phyloP scores from a whole-genome alignment of 2,888 invertebrate species.

The Eupithecia vulgata region DNA sequence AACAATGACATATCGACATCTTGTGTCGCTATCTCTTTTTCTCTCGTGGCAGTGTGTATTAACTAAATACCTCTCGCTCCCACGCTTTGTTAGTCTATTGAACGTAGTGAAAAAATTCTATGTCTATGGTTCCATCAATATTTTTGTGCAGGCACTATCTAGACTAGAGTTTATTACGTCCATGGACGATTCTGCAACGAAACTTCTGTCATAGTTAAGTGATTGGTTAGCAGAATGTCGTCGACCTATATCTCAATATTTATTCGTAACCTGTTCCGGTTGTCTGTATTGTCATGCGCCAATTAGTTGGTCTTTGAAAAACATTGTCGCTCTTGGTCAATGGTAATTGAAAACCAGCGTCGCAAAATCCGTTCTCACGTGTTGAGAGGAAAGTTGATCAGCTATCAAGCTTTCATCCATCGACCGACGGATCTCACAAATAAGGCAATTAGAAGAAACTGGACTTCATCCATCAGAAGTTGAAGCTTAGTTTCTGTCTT shows the following conservation, averaged over 20 bases:
- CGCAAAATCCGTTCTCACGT: slow-evolving; percentile 33
- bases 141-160: too few species aligned
- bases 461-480: slow-evolving; percentile 25
- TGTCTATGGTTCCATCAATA: too few species aligned
- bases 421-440: slow-evolving; percentile 31
- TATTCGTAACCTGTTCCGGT: background rate
- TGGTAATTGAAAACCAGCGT: slow-evolving; percentile 9
- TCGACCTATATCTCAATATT: background rate
- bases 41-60: too few species aligned
- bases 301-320: background rate
- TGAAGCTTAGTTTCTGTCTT: slow-evolving; percentile 5
- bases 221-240: background rate
- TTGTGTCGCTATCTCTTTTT: too few species aligned
- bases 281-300: background rate
- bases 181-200: too few species aligned
- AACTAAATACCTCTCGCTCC: too few species aligned
- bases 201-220: too few species aligned
- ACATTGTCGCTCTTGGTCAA: background rate
- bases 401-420: slow-evolving; percentile 36
- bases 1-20: too few species aligned
- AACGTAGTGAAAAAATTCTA: too few species aligned
- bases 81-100: too few species aligned
- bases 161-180: too few species aligned
- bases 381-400: slow-evolving; percentile 36
- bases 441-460: slow-evolving; percentile 38